Evolutionary conservation across 2,888 invertebrate genomes (phyloP), one percentile per base, ranked within the genome.

Genomic region (Anodontia alba): DNA sequence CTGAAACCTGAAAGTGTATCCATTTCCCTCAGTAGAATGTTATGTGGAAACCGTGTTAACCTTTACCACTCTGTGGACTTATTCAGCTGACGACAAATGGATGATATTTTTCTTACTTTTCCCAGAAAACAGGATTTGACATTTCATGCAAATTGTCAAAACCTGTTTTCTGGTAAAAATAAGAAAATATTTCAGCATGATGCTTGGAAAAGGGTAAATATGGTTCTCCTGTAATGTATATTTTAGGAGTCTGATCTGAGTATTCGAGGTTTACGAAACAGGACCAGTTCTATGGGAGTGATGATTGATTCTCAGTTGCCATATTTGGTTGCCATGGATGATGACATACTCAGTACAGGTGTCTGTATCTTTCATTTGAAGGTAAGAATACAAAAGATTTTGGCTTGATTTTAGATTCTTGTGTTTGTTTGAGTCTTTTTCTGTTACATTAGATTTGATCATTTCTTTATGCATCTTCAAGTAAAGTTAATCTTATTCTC

Each of bases 361-460:
- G 98, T 98, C 38, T 98, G 98, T 0, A 95, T 98, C 0, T 98
- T 98, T 93, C 98, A 98, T 94, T 95, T 98, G 33, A 98, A 98
- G 96, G 92, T 91, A 77, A 57, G 62, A 31, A 17, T n/a, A n/a
- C n/a, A n/a, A n/a, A n/a, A n/a, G 46, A 66, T 68, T 70, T 20
- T 10, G 66, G 17, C 38, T 17, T 20, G 15, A 10, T 17, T 54
- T 10, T 17, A 26, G 46, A 46, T 33, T n/a, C 43, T 23, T 46
- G 5, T 20, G 36, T 46, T 26, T 0, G 0, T 15, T 42, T 20
- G 20, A 17, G 17, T 23, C n/a, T 26, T 46, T 38, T 17, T 23
- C 29, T 23, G 17, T 29, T 20, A 1, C n/a, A n/a, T 46, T 70
- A 15, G 26, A 31, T 23, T 54, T 36, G 12, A 51, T 23, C 8